Conservation (phyloP, 1,140 invertebrate species). For the Hypsibius dujardini region DNA sequence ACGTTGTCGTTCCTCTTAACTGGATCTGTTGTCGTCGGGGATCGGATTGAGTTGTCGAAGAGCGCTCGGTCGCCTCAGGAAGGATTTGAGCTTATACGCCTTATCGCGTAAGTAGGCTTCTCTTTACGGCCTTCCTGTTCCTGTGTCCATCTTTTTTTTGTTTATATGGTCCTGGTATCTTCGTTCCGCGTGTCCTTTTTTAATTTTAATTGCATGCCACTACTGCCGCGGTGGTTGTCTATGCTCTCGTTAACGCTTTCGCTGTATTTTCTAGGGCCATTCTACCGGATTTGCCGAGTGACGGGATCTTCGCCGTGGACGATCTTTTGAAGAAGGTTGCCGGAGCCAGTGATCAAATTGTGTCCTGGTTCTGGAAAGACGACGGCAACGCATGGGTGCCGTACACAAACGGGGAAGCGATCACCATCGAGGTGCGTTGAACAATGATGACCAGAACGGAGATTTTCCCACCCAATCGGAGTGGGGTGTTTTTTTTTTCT, state of each 20-base stretch:
- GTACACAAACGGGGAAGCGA: conserved; percentile 51
- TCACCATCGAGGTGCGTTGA: conserved; percentile 53
- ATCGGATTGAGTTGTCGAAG: conserved; percentile 23
- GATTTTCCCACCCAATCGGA: too few species aligned
- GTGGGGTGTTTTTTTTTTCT: too few species aligned
- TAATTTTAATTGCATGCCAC: too few species aligned
- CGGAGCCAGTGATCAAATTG: conserved; percentile 44
- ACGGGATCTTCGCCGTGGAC: conserved; percentile 85
- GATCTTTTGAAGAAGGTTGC: conserved; percentile 54
- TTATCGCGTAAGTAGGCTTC: conserved; percentile 18
- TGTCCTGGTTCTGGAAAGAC: conserved; percentile 88
- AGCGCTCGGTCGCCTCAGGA: conserved; percentile 20
- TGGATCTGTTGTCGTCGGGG: conserved; percentile 39
- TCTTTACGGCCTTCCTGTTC: conserved; percentile 23
- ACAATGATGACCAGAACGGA: not conserved
- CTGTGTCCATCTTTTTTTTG: too few species aligned
- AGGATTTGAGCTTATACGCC: conserved; percentile 21
- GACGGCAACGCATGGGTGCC: conserved; percentile 54
- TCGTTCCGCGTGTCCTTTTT: too few species aligned
- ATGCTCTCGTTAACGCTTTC: conserved; percentile 50
- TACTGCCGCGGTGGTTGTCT: conserved; percentile 37
- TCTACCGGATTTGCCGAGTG: conserved; percentile 75
- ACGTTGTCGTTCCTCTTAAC: conserved; percentile 77
- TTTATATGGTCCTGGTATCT: too few species aligned
- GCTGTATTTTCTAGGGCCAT: conserved; percentile 44